A percentile compares a stretch with the other conserved stretches of the same genome.
phyloP scores from a whole-genome alignment of 2,797 vertebrate genomes.

The Antennarius maculatus region DNA sequence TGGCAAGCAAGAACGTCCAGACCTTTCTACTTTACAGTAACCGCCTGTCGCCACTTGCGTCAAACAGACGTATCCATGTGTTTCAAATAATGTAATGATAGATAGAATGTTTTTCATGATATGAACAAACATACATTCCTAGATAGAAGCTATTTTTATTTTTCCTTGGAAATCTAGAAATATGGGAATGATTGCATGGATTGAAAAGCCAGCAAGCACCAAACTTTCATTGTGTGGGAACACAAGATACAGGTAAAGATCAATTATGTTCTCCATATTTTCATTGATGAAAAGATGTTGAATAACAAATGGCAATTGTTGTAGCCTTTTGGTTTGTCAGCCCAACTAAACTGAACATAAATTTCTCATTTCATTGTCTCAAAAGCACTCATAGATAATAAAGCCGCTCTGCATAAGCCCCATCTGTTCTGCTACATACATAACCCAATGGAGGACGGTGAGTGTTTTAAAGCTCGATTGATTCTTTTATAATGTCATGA shows the following conservation, averaged over 20 bases:
- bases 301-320: conserved; percentile 17
- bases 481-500: conserved; percentile 84
- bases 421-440: conserved; percentile 72
- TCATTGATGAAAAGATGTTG: too few relatives aligned
- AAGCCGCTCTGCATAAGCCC: conserved; percentile 73
- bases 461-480: conserved; percentile 82
- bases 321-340: conserved; percentile 45
- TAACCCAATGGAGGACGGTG: conserved; percentile 63
- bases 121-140: neutral
- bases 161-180: neutral
- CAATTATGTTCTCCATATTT: neutral
- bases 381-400: conserved; percentile 78
- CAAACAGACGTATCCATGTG: conserved; percentile 14
- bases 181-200: neutral
- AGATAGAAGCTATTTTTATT: neutral
- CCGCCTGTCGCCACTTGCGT: conserved; percentile 36
- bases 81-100: neutral
- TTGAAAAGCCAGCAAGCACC: too few relatives aligned
- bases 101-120: neutral
- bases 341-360: conserved; percentile 69
- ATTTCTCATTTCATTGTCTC: conserved; percentile 79
- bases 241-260: conserved; percentile 1
- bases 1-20: conserved; percentile 49
- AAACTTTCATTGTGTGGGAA: neutral
- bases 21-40: conserved; percentile 43